Conservation (phyloP, 2,888 invertebrate genomes). For the Kryphioiulus occultus region DNA sequence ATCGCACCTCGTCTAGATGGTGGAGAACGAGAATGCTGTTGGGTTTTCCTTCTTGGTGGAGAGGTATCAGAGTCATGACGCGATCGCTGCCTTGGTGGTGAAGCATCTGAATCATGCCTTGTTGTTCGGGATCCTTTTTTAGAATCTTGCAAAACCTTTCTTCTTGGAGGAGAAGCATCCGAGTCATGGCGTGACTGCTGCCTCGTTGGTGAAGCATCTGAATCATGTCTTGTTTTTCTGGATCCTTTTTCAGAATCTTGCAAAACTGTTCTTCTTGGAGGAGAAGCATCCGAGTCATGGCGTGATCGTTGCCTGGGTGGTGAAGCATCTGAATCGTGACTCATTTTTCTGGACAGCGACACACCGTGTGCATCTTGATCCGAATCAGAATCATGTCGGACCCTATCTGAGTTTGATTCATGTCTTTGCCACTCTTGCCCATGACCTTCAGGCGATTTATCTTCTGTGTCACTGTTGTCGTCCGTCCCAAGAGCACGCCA, state of each 20-base stretch:
- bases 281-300: conserved; percentile 54
- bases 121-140: too few relatives aligned
- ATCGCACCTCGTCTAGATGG: not conserved
- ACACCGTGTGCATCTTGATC: conserved; percentile 52
- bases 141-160: too few relatives aligned
- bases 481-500: conserved; percentile 49
- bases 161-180: conserved; percentile 48
- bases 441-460: not conserved
- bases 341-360: conserved; percentile 57
- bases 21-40: conserved; percentile 54
- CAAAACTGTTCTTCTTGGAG: too few relatives aligned
- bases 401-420: not conserved
- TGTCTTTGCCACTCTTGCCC: not conserved
- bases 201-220: conserved; percentile 60
- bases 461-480: conserved; percentile 54
- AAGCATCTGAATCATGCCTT: conserved; percentile 59
- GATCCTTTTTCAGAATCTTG: too few relatives aligned
- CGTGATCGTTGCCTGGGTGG: conserved; percentile 55
- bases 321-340: conserved; percentile 60
- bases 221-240: conserved; percentile 57
- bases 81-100: conserved; percentile 58
- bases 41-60: conserved; percentile 57
- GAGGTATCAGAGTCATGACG: conserved; percentile 56
- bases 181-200: conserved; percentile 52
- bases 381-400: conserved; percentile 4